phyloP scores from a whole-genome alignment of 2,888 invertebrate genomes.

The Heliconius cydno region DNA sequence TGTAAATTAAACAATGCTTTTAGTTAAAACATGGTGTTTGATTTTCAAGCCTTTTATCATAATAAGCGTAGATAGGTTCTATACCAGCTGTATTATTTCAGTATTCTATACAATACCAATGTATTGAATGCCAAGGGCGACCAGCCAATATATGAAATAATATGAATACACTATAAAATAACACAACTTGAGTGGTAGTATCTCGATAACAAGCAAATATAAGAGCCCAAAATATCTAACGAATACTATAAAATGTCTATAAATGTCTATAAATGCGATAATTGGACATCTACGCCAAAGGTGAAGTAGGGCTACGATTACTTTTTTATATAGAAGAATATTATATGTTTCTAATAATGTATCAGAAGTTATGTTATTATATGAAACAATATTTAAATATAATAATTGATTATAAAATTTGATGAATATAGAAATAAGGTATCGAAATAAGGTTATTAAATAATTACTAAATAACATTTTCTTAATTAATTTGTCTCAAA shows the following conservation, averaged over 20 bases:
- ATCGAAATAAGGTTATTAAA: background rate
- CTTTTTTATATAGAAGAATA: background rate
- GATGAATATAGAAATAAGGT: too few species aligned
- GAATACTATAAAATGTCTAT: background rate
- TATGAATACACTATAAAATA: background rate
- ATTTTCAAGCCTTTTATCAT: background rate
- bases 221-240: background rate
- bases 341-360: background rate
- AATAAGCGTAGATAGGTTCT: background rate
- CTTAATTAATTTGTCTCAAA: slow-evolving; percentile 32
- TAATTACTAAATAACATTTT: background rate
- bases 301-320: background rate
- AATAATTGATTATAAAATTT: too few species aligned
- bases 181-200: background rate
- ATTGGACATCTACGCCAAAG: background rate
- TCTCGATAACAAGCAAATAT: background rate
- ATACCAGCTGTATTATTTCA: too few species aligned
- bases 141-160: too few species aligned
- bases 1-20: slow-evolving; percentile 6
- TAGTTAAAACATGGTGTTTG: background rate
- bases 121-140: too few species aligned
- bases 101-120: too few species aligned
- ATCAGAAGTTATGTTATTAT: too few species aligned
- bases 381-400: too few species aligned
- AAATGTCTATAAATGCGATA: background rate